Conservation (phyloP, 2,888 invertebrate genomes). For the Agonopterix heracliana region DNA sequence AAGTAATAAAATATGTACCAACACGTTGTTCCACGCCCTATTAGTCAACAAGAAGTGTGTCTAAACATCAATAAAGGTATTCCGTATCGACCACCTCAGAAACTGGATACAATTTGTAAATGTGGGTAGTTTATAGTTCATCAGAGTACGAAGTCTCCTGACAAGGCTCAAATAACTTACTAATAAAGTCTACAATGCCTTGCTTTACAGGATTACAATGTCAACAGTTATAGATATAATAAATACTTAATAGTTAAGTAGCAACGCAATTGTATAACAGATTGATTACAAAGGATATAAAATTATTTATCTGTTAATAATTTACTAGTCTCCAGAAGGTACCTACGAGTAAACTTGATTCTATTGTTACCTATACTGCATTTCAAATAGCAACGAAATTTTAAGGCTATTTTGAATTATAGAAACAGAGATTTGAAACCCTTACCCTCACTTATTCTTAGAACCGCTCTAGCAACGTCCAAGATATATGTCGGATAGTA, state of each 20-base stretch:
- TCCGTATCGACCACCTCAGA: conserved; percentile 13
- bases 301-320: neutral
- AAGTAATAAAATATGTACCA: neutral
- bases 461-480: too few relatives aligned
- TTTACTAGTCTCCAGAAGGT: too few relatives aligned
- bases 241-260: conserved; percentile 15
- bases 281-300: neutral
- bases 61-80: conserved; percentile 23
- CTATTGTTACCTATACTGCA: too few relatives aligned
- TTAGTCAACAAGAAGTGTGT: neutral
- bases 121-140: too few relatives aligned
- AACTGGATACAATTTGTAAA: conserved; percentile 4
- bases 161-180: neutral
- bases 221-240: neutral
- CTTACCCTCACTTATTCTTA: too few relatives aligned
- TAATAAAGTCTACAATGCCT: too few relatives aligned
- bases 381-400: too few relatives aligned
- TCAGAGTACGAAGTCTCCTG: neutral
- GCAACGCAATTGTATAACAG: conserved; percentile 13
- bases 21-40: neutral
- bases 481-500: too few relatives aligned
- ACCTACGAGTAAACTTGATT: too few relatives aligned
- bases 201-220: too few relatives aligned
- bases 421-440: too few relatives aligned
- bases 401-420: too few relatives aligned